These are phyloP conservation scores for Campylomormyrus numenius DNA, from an alignment of 2,113 vertebrate species.

Conservation along the genomic window DNA sequence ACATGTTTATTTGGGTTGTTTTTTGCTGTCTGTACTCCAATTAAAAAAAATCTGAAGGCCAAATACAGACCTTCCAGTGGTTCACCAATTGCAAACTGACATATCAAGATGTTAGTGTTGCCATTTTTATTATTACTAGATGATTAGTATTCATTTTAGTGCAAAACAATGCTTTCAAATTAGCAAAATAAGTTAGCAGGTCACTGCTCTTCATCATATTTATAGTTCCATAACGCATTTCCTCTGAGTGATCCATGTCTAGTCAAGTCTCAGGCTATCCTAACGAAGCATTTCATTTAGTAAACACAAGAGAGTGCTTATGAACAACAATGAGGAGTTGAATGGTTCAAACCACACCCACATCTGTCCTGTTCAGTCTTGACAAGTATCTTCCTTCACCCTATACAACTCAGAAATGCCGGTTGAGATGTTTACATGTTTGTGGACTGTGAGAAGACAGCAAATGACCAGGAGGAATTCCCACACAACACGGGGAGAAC, in stretches of 20 bases:
- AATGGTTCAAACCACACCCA: not conserved
- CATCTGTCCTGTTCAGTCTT: not conserved
- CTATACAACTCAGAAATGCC: not conserved
- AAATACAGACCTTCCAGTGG: not conserved
- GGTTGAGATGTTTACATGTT: not conserved
- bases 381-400: not conserved
- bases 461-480: not conserved
- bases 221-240: not conserved
- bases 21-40: not conserved
- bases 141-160: not conserved
- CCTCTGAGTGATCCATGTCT: not conserved
- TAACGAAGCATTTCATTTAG: not conserved
- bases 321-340: not conserved
- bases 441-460: not conserved
- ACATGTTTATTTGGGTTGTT: not conserved
- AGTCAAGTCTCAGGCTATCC: not conserved
- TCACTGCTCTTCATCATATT: not conserved
- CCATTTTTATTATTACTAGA: not conserved
- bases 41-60: not conserved
- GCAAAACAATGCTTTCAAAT: not conserved
- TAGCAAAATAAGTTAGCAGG: not conserved
- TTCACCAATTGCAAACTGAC: not conserved
- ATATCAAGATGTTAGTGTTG: not conserved
- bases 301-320: not conserved
- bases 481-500: not conserved